Conservation (phyloP, 2,113 vertebrate species). For the Rhagologus leucostigma region DNA sequence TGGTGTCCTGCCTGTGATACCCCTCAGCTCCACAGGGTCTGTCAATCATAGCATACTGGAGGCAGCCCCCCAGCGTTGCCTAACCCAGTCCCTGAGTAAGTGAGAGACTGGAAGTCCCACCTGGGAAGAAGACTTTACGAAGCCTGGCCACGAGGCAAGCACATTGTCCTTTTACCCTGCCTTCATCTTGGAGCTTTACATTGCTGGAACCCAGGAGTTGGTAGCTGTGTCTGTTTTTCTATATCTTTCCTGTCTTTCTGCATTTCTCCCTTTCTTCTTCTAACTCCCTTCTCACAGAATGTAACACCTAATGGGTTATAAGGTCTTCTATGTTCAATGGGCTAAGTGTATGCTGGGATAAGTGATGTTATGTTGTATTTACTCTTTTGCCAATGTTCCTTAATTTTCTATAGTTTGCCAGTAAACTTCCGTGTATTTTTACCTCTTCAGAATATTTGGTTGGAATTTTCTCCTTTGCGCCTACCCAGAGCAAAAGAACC, state of each 20-base stretch:
- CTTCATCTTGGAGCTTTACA: background rate
- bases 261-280: background rate
- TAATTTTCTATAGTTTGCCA: background rate
- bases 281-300: background rate
- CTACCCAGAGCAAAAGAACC: background rate
- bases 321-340: background rate
- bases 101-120: background rate
- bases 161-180: background rate
- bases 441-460: background rate
- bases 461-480: background rate
- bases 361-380: background rate
- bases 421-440: background rate
- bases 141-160: background rate
- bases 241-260: no score
- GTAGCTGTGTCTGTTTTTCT: background rate
- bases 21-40: background rate
- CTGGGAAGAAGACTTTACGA: background rate
- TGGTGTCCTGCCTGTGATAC: background rate
- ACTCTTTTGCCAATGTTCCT: background rate
- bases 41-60: background rate
- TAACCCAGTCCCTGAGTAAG: background rate
- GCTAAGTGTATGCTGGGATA: background rate
- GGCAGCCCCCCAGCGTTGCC: background rate
- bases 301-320: background rate
- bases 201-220: no score